A percentile compares a stretch with the other conserved stretches of the same genome.
Evolutionary conservation across 2,113 vertebrate genomes (phyloP).

Genomic region (Pelvicachromis taeniatus): DNA sequence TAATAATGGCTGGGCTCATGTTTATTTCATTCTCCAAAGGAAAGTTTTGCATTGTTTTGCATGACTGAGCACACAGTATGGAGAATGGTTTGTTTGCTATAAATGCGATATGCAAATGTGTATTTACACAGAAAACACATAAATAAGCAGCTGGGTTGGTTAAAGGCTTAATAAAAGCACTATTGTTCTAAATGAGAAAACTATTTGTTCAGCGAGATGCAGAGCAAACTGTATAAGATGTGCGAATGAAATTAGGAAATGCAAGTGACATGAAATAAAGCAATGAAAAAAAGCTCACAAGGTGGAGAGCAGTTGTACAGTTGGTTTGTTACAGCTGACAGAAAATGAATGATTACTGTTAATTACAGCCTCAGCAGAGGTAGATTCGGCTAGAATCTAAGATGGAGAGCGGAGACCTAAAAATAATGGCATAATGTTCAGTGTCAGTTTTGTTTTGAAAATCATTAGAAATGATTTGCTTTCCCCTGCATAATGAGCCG

Average conservation of each 20-base stretch:
- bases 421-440: constrained; percentile 7
- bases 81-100: background rate
- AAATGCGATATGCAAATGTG: background rate
- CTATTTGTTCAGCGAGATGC: background rate
- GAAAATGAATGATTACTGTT: background rate
- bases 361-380: background rate
- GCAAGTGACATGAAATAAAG: background rate
- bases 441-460: constrained; percentile 32
- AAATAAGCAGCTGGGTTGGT: background rate
- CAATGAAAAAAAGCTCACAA: background rate
- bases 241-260: background rate
- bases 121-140: background rate
- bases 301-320: background rate
- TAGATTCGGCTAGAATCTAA: background rate
- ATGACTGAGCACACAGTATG: background rate
- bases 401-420: background rate
- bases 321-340: background rate
- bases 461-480: constrained; percentile 43
- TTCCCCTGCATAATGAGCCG: constrained; percentile 43
- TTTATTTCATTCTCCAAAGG: constrained; percentile 4
- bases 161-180: background rate
- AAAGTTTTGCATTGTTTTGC: background rate
- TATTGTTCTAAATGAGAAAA: background rate
- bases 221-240: background rate
- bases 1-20: background rate